Evolutionary conservation across 2,113 vertebrate genomes (phyloP).

Genomic region (Brachyistius frenatus): DNA sequence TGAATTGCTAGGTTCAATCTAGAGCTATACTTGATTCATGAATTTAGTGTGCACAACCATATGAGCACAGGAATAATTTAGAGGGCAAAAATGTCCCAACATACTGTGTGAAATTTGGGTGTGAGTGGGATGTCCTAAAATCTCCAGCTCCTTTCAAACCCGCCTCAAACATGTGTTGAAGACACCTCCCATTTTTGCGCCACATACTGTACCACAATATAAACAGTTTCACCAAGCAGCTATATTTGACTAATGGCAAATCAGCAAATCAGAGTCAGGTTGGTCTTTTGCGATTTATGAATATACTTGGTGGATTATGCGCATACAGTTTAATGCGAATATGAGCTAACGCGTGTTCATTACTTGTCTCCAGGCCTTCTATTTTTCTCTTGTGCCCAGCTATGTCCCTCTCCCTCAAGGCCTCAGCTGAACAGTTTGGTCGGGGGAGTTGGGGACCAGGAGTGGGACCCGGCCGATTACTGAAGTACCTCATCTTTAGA

Average conservation of each 20-base stretch:
- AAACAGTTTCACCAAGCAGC: conserved; percentile 5
- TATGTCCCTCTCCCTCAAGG: conserved; percentile 90
- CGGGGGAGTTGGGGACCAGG: conserved; percentile 91
- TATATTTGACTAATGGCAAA: not conserved
- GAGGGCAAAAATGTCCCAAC: conserved; percentile 11
- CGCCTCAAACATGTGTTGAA: not conserved
- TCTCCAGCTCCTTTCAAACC: conserved; percentile 17
- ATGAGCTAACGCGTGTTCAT: conserved; percentile 13
- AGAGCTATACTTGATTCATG: conserved; percentile 43
- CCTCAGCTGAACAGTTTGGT: conserved; percentile 91
- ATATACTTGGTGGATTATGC: not conserved
- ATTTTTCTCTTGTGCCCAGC: conserved; percentile 90
- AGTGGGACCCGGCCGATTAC: conserved; percentile 93
- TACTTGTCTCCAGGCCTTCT: conserved; percentile 87
- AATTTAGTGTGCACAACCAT: not conserved
- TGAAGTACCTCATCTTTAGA: conserved; percentile 93
- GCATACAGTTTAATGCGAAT: not conserved
- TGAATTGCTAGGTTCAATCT: conserved; percentile 67
- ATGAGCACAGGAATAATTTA: conserved; percentile 2
- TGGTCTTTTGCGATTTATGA: not conserved
- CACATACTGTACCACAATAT: conserved; percentile 3
- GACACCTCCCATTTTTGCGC: not conserved
- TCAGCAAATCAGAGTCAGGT: conserved; percentile 14
- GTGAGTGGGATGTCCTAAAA: conserved; percentile 29
- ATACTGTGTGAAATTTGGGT: conserved; percentile 14